Percentiles rank a stretch among this genome's conserved stretches.
phyloP scores from a whole-genome alignment of 1,140 invertebrate genomes.

The Mylabris phalerata region DNA sequence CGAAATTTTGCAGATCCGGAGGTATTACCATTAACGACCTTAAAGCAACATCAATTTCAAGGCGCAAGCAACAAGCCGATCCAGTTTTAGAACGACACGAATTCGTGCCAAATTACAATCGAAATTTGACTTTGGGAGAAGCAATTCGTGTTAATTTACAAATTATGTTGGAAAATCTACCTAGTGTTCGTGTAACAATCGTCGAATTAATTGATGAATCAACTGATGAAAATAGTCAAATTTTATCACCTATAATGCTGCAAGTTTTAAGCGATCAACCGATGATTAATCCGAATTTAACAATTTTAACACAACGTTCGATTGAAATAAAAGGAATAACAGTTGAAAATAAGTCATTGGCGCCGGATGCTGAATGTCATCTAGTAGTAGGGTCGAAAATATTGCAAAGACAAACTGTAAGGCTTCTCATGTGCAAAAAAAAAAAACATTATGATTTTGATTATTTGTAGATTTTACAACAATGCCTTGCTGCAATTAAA shows the following conservation, averaged over 20 bases:
- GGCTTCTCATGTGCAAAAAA: too few relatives aligned
- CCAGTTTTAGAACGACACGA: slow-evolving; percentile 67
- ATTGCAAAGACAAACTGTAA: too few relatives aligned
- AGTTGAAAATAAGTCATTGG: slow-evolving; percentile 46
- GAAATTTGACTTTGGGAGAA: too few relatives aligned
- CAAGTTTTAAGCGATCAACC: slow-evolving; percentile 52
- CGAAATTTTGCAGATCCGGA: slow-evolving; percentile 52
- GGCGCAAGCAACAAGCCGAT: slow-evolving; percentile 53
- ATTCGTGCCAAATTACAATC: slow-evolving; percentile 60
- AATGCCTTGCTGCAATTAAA: too few relatives aligned
- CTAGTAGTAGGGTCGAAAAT: too few relatives aligned
- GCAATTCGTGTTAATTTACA: slow-evolving; percentile 52
- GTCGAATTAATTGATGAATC: slow-evolving; percentile 57
- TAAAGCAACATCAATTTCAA: slow-evolving; percentile 69
- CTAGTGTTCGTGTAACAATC: slow-evolving; percentile 60
- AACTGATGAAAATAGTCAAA: slow-evolving; percentile 37
- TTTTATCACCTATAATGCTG: slow-evolving; percentile 48
- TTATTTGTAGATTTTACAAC: too few relatives aligned
- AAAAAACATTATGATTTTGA: too few relatives aligned
- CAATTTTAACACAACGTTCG: slow-evolving; percentile 44
- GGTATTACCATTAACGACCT: slow-evolving; percentile 80
- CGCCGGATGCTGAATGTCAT: too few relatives aligned
- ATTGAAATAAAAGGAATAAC: slow-evolving; percentile 53
- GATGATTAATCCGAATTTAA: slow-evolving; percentile 53
- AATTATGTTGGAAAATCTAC: slow-evolving; percentile 70